Evolutionary conservation across 1,140 invertebrate species (phyloP), one percentile per base, ranked within the genome.

Genomic region (Steinernema feltiae): DNA sequence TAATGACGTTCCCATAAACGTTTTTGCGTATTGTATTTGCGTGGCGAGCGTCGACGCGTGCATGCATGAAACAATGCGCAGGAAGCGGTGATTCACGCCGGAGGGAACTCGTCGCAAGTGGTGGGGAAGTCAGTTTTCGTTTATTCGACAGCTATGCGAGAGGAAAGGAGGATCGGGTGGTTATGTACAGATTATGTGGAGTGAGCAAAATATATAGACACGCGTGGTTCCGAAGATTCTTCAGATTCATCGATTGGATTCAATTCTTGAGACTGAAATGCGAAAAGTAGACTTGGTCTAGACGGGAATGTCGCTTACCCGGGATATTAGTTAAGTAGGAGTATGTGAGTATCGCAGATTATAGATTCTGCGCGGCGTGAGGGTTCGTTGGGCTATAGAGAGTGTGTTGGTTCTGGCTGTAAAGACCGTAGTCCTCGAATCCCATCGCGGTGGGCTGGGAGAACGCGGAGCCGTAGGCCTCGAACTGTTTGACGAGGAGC

Each of bases 341-440:
- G 53, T 17, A n/a, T n/a, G 53, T 63, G 53, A 63, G 53, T 63
- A 63, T 63, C 53, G 24, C 53, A 63, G 53, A 21, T 78, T 29
- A 78, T 18, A 78, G 77, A 48, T 78, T 78, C 21, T 70, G 35
- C 0, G 77, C 77, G 0, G 77, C 46, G 71, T 71, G 75, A 30
- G 77, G 77, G 63, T 78, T 78, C 70, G 21, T 78, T 18, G 77
- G 46, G 46, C 77, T 78, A 69, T 1, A 53, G 3, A 21, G 15
- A 29, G 29, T 3, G 2, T 17, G 1, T 12, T 32, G 53, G 17
- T 32, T 35, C 29, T 78, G 76, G 74, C 77, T 78, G 74, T 78
- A 78, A 3, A 78, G 71, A 1, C 74, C 35, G n/a, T 77, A 29
- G 3, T 32, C 46, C 31, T 75, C 48, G 46, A 72, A 77, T 18